Evolutionary conservation across 2,113 vertebrate genomes (phyloP).

Genomic region (Boulengerochromis microlepis): DNA sequence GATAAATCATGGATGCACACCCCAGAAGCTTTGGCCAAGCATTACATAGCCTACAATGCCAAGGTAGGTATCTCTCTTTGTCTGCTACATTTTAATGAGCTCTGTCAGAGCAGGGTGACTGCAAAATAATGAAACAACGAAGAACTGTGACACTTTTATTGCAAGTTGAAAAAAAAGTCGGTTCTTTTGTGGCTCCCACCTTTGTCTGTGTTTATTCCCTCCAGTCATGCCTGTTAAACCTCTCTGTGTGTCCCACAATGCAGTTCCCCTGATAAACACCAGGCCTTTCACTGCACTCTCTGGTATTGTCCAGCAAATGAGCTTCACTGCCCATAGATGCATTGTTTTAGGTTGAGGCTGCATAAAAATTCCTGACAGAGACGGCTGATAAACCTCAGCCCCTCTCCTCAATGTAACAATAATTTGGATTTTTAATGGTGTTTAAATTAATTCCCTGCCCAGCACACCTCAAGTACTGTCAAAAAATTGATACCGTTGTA

Average conservation of each 20-base stretch:
- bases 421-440: background rate
- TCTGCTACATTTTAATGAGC: background rate
- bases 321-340: background rate
- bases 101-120: background rate
- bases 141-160: background rate
- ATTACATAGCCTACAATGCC: slow-evolving; percentile 94
- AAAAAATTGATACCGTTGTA: background rate
- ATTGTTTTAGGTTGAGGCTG: background rate
- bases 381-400: background rate
- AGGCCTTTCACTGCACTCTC: background rate
- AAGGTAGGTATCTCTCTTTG: slow-evolving; percentile 78
- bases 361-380: background rate
- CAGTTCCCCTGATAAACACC: background rate
- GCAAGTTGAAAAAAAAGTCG: background rate
- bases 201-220: background rate
- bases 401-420: background rate
- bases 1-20: slow-evolving; percentile 99
- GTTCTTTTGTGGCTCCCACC: background rate
- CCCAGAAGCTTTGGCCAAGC: slow-evolving; percentile 94
- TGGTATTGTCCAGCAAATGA: background rate
- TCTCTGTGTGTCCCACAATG: background rate
- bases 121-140: background rate
- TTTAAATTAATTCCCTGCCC: background rate
- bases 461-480: background rate
- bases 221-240: background rate